Evolutionary conservation across 2,797 vertebrate genomes (phyloP).

Genomic region (Hydrolagus colliei): DNA sequence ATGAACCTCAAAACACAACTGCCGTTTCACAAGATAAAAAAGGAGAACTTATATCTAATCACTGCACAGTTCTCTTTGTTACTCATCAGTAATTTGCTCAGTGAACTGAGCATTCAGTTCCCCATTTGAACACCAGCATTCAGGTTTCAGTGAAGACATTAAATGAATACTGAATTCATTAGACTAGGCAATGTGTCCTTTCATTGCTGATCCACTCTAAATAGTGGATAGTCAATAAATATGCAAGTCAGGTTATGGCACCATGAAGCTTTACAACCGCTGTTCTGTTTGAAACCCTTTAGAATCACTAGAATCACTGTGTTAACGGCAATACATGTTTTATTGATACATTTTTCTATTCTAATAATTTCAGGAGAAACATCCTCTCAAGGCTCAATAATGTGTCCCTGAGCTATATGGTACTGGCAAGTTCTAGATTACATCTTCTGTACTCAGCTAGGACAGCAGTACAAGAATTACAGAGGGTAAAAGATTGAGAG

Average conservation of each 20-base stretch:
- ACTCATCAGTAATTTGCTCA: conserved; percentile 10
- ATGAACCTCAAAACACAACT: conserved; percentile 8
- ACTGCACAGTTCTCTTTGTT: conserved; percentile 10
- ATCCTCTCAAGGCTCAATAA: not conserved
- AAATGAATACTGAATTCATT: conserved; percentile 7
- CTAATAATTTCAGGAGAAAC: not conserved
- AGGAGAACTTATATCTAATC: conserved; percentile 22
- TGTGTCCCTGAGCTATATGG: not conserved
- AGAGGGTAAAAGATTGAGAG: too few species aligned
- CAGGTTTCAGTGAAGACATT: not conserved
- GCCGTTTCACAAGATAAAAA: conserved; percentile 17
- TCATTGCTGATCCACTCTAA: not conserved
- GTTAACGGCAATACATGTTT: not conserved
- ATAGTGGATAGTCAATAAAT: not conserved
- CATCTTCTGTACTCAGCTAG: not conserved
- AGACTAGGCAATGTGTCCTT: not conserved
- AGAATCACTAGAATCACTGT: not conserved
- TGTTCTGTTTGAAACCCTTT: not conserved
- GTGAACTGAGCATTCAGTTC: not conserved
- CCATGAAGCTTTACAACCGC: too few species aligned
- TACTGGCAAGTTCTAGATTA: not conserved
- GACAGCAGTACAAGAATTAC: not conserved
- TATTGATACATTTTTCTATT: not conserved
- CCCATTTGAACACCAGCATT: conserved; percentile 15
- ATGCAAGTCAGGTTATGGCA: not conserved